Base-by-base conservation (phyloP, 2,113 vertebrate genomes). In the Nibea albiflora region DNA sequence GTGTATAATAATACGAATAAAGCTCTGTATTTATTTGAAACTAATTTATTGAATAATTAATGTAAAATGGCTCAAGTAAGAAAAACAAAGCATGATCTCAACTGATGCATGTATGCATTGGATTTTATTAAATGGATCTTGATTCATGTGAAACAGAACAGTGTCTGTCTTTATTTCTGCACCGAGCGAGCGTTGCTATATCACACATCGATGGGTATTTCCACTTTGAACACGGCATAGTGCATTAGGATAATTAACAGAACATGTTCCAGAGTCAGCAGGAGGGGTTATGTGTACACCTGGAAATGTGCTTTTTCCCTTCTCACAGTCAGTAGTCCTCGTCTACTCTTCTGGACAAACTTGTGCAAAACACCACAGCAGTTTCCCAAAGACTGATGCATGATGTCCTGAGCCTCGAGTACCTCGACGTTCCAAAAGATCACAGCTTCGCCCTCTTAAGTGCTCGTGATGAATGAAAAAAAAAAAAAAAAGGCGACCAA, bases 81-180 rank as follows among this genome's bases (percentile, higher is more conserved):
- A 78, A 82, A 78, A 91, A 71, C 39, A 64, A 85, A 86, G 94
- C 94, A 95, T 93, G 92, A 86, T 85, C 66, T 91, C 65, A 86
- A 78, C 76, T 87, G 78, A 86, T 88, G 91, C 84, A 90, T 89
- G 92, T 90, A 63, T 90, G 91, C 88, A 89, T 87, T 92, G 81
- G 82, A 91, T 93, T 95, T 93, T 92, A 95, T 94, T 95, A 94
- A 94, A 95, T 65, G 73, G 85, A 90, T 85, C 82, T 85, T 88
- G 83, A 88, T 85, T 93, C 67, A 88, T 87, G 80, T 89, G 61
- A 85, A 90, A 61, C 54, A 42, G 5, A 58, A 19, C 3, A 65
- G 68, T 81, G 11, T 53, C 20, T 31, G 39, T 69, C 39, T 85
- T 90, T 75, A 76, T 88, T 84, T 74, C 49, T 73, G 69, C 63